Evolutionary conservation across 2,797 vertebrate species (phyloP).

Genomic region (Pseudochirops corinnae): DNA sequence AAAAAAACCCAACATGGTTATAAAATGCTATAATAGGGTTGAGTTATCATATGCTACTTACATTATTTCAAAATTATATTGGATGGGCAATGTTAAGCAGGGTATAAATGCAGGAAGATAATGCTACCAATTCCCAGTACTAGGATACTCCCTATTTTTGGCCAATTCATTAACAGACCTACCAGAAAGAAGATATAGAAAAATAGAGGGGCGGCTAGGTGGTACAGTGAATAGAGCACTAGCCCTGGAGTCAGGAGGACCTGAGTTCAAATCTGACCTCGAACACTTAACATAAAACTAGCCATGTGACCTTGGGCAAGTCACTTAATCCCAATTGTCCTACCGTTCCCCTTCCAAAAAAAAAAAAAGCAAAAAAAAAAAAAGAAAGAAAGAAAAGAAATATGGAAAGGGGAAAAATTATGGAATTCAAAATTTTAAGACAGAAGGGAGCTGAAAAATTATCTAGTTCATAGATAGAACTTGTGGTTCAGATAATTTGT

Average conservation of each 20-base stretch:
- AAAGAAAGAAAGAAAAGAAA: too few relatives aligned
- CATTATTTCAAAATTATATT: not conserved
- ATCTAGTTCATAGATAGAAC: not conserved
- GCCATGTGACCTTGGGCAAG: too few relatives aligned
- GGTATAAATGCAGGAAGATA: not conserved
- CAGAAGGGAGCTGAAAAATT: not conserved
- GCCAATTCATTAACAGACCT: constrained; percentile 27
- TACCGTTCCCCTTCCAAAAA: too few relatives aligned
- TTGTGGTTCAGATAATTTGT: not conserved
- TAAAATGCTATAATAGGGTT: not conserved
- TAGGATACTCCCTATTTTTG: not conserved
- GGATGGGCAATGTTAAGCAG: not conserved
- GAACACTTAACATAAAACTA: too few relatives aligned
- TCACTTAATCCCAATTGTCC: too few relatives aligned
- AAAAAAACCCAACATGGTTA: not conserved
- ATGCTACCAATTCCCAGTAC: not conserved
- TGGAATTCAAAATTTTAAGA: not conserved
- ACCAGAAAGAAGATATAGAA: constrained; percentile 12
- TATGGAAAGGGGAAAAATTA: not conserved
- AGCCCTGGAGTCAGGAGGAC: too few relatives aligned
- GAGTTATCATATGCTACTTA: not conserved
- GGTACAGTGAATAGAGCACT: too few relatives aligned
- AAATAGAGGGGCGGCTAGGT: not conserved
- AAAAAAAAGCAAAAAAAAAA: too few relatives aligned
- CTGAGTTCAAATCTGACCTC: too few relatives aligned